Evolutionary conservation across 53 echinoderm and acorn worm genomes (phyloP).

Genomic region (Luidia sarsii): DNA sequence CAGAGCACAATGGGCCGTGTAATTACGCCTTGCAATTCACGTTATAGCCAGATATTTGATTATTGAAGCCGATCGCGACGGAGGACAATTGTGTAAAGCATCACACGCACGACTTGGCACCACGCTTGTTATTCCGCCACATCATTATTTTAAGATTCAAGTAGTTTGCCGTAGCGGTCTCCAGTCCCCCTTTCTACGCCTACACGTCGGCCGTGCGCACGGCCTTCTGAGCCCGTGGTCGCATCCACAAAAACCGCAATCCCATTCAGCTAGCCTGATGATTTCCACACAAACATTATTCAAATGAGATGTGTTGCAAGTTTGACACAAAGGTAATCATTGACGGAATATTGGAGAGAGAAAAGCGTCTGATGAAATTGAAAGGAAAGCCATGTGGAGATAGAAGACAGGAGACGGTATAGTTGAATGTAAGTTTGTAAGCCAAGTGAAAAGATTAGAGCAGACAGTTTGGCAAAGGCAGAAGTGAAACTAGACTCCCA

Average conservation of each 20-base stretch:
- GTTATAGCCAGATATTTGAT: constrained; percentile 44
- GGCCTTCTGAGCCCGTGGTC: neutral
- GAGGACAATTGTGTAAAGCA: constrained; percentile 45
- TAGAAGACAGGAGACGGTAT: no score
- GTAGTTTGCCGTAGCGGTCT: neutral
- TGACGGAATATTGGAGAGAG: no score
- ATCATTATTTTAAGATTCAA: constrained; percentile 41
- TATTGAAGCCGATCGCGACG: constrained; percentile 21
- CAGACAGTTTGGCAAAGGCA: constrained; percentile 22
- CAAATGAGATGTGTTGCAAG: constrained; percentile 15
- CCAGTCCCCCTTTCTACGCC: neutral
- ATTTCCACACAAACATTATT: constrained; percentile 32
- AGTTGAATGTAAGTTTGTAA: constrained; percentile 35
- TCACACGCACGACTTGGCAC: constrained; percentile 25
- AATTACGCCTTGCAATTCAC: constrained; percentile 25
- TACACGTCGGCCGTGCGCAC: neutral
- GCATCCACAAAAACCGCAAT: neutral
- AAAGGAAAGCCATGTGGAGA: no score
- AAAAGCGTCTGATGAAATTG: no score
- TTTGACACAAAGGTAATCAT: neutral
- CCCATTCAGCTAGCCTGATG: neutral
- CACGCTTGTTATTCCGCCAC: constrained; percentile 39
- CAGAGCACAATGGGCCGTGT: constrained; percentile 31
- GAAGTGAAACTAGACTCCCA: constrained; percentile 30
- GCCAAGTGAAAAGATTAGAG: neutral